Percentiles rank a stretch among this genome's conserved stretches.
These are phyloP conservation scores for Crypturellus tataupa DNA, from an alignment of 2,797 vertebrate genomes.

Conservation along the genomic window DNA sequence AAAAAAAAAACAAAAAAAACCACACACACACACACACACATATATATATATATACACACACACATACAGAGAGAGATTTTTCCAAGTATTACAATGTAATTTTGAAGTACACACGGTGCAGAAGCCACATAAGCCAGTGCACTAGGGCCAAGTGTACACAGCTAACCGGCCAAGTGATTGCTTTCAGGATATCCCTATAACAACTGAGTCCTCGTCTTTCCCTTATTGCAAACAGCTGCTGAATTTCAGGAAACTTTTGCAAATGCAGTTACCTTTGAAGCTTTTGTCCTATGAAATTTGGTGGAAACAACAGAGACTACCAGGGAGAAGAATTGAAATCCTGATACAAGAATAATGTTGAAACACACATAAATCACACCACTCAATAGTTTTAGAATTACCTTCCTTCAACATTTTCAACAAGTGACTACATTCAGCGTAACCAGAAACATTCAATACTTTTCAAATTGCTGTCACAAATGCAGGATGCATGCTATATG, in stretches of 20 bases:
- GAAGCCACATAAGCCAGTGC: accelerated
- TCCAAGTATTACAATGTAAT: neutral
- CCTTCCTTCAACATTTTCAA: neutral
- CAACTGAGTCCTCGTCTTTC: neutral
- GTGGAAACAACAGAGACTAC: neutral
- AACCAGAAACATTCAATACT: conserved; percentile 8
- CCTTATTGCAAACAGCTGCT: neutral
- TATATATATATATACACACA: neutral
- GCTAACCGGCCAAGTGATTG: neutral
- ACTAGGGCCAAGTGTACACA: neutral
- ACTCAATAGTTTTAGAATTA: neutral
- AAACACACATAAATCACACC: neutral
- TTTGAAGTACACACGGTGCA: neutral
- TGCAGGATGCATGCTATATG: neutral
- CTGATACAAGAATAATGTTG: neutral
- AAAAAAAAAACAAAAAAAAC: too few species aligned
- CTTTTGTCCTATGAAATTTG: neutral
- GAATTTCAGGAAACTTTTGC: neutral
- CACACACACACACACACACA: too few species aligned
- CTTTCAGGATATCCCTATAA: neutral
- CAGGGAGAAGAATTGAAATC: neutral
- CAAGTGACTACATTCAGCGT: neutral
- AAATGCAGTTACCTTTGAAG: neutral
- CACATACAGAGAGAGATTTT: neutral
- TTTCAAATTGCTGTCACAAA: conserved; percentile 1